These are phyloP conservation scores for Picus viridis DNA, from an alignment of 2,797 vertebrate genomes.

Conservation along the genomic window DNA sequence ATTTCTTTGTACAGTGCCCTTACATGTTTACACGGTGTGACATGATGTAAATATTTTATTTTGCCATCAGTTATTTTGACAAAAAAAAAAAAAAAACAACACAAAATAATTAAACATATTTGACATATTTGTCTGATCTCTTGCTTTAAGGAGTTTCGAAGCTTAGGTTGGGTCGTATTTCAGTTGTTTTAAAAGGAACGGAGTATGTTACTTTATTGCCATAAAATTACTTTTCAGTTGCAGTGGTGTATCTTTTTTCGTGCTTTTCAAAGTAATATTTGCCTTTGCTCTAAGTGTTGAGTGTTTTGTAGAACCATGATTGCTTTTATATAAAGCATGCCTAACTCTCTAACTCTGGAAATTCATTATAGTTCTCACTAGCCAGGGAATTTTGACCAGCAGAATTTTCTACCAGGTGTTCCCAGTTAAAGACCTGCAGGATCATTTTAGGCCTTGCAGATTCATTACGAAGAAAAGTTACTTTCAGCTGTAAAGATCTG, in stretches of 20 bases:
- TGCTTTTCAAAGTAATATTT: constrained; percentile 56
- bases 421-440: neutral
- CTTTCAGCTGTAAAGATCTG: neutral
- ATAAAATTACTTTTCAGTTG: neutral
- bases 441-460: neutral
- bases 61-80: constrained; percentile 96
- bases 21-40: constrained; percentile 91
- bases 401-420: constrained; percentile 30
- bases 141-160: constrained; percentile 67
- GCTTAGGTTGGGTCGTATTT: constrained; percentile 42
- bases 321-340: constrained; percentile 48
- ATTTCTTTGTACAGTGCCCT: constrained; percentile 97
- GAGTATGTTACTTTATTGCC: constrained; percentile 17
- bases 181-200: neutral
- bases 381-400: constrained; percentile 16
- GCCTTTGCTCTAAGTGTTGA: constrained; percentile 48
- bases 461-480: neutral
- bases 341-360: constrained; percentile 14
- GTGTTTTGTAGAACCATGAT: constrained; percentile 33
- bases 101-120: constrained; percentile 91
- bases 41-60: constrained; percentile 97
- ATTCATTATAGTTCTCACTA: constrained; percentile 49
- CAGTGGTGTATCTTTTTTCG: constrained; percentile 44
- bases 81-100: constrained; percentile 75
- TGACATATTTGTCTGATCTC: constrained; percentile 82